Conservation (phyloP, 2,113 vertebrate genomes). For the Colius striatus region DNA sequence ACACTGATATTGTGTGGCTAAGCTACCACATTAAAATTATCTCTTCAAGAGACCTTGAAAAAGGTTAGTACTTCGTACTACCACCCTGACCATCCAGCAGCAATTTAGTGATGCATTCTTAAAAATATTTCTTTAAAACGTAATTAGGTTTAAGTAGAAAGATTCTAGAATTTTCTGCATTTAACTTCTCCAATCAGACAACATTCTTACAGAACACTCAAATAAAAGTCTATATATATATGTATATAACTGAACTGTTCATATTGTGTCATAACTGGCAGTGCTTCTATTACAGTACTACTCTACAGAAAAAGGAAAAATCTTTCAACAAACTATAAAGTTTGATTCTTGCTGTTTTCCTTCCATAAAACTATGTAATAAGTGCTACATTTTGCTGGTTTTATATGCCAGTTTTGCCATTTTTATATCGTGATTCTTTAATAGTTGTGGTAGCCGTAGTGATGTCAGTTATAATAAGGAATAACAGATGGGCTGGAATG, state of each 20-base stretch:
- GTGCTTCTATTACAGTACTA: constrained; percentile 5
- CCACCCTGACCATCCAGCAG: background rate
- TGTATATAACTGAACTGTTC: background rate
- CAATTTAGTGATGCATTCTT: background rate
- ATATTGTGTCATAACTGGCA: background rate
- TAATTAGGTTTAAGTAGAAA: background rate
- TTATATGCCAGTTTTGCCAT: constrained; percentile 38
- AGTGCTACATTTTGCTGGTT: constrained; percentile 35
- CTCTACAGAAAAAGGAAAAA: constrained; percentile 10
- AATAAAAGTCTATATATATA: constrained; percentile 16
- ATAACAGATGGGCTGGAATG: constrained; percentile 44
- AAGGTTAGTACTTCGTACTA: background rate
- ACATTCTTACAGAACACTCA: background rate
- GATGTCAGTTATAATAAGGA: constrained; percentile 49
- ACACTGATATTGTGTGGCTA: background rate
- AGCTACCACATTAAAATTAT: background rate
- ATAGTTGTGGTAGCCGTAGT: constrained; percentile 32
- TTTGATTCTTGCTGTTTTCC: constrained; percentile 55
- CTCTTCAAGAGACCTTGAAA: background rate
- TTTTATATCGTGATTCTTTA: constrained; percentile 52
- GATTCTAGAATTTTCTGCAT: background rate
- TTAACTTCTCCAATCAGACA: constrained; percentile 15
- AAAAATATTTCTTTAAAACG: background rate
- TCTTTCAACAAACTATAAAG: constrained; percentile 55
- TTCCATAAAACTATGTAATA: constrained; percentile 40